These are phyloP conservation scores for Helicoverpa assulta DNA, from an alignment of 2,888 invertebrate genomes.

Conservation along the genomic window DNA sequence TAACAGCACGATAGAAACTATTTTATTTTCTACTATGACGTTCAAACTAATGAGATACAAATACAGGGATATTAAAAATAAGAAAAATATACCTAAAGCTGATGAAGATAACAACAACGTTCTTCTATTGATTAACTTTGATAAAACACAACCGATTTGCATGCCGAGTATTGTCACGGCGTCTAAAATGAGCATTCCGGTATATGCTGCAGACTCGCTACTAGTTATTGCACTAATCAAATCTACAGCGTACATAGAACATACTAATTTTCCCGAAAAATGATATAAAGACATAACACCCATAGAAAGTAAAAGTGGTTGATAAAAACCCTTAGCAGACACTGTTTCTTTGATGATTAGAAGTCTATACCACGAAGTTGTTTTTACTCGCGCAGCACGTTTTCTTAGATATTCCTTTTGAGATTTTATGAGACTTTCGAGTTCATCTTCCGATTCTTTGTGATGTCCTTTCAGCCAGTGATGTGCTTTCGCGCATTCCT, in stretches of 20 bases:
- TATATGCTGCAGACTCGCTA: constrained; percentile 72
- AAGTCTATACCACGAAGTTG: constrained; percentile 47
- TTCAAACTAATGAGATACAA: constrained; percentile 69
- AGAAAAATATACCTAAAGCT: constrained; percentile 68
- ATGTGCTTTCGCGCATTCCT: constrained; percentile 63
- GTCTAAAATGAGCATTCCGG: constrained; percentile 78
- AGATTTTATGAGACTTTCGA: constrained; percentile 61
- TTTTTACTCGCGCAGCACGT: constrained; percentile 36
- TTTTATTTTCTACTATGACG: constrained; percentile 69
- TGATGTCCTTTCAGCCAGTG: constrained; percentile 68
- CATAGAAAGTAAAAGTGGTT: constrained; percentile 65
- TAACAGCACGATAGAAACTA: constrained; percentile 69
- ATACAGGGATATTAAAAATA: constrained; percentile 74
- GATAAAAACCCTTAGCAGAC: constrained; percentile 65
- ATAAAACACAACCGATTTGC: constrained; percentile 75
- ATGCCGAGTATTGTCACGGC: constrained; percentile 78
- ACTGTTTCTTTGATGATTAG: constrained; percentile 50
- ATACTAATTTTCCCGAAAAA: constrained; percentile 71
- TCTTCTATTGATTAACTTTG: constrained; percentile 72
- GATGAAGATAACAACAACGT: constrained; percentile 72
- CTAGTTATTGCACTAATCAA: constrained; percentile 72
- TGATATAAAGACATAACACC: constrained; percentile 62
- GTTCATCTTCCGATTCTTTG: constrained; percentile 65
- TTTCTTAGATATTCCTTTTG: constrained; percentile 56
- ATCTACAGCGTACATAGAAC: constrained; percentile 74